phyloP scores from a whole-genome alignment of 2,888 invertebrate genomes.

The Pyrrhosoma nymphula region DNA sequence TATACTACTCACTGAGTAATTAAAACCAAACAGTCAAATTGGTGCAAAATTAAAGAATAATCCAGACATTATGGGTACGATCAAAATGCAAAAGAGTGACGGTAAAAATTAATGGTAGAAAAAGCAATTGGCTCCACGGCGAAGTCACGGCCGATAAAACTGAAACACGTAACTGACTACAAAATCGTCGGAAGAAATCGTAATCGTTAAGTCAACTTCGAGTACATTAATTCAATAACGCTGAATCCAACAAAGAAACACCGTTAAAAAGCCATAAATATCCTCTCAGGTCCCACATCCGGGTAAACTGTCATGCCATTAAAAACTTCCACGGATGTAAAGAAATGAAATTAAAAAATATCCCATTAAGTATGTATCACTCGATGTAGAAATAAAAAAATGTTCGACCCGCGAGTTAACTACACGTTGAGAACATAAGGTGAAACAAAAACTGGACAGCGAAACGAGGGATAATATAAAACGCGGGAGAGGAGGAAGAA shows the following conservation, averaged over 20 bases:
- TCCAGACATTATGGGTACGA: neutral
- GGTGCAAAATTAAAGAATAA: neutral
- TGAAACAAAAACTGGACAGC: slow-evolving; percentile 51
- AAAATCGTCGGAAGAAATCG: neutral
- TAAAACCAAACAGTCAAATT: too few relatives aligned
- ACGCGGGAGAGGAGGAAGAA: neutral
- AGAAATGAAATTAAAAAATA: slow-evolving; percentile 30
- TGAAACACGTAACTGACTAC: neutral
- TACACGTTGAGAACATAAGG: slow-evolving; percentile 54
- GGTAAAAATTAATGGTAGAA: neutral
- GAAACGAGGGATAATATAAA: slow-evolving; percentile 2
- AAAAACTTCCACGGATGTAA: neutral
- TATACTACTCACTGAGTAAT: neutral
- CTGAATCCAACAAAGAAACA: neutral
- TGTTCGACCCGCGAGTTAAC: neutral
- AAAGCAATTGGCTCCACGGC: neutral
- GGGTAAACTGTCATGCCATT: slow-evolving; percentile 43
- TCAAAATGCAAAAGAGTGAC: neutral
- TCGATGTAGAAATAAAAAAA: slow-evolving; percentile 6
- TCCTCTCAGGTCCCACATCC: neutral
- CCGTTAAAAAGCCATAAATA: slow-evolving; percentile 31
- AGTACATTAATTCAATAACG: slow-evolving; percentile 33
- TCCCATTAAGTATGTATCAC: slow-evolving; percentile 63
- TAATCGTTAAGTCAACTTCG: neutral
- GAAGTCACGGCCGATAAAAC: slow-evolving; percentile 4